A percentile compares a stretch with the other conserved stretches of the same genome.
These are phyloP conservation scores for Thaleichthys pacificus DNA, from an alignment of 2,797 vertebrate species.

Conservation along the genomic window DNA sequence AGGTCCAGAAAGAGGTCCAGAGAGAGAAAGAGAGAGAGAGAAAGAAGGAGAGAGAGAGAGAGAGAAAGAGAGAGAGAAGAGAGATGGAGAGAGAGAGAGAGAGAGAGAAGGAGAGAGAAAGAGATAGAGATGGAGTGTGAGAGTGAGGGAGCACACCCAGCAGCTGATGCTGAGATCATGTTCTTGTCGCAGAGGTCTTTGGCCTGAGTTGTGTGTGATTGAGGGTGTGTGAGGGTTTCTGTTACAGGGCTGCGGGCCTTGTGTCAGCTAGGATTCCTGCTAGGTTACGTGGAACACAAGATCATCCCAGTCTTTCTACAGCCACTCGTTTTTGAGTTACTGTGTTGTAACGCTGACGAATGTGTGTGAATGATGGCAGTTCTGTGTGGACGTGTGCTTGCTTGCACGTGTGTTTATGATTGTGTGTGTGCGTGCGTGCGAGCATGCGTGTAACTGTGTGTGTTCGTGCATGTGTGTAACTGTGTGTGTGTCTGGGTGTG, in stretches of 20 bases:
- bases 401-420: not conserved
- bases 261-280: conserved; percentile 20
- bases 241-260: not conserved
- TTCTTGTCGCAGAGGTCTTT: conserved; percentile 44
- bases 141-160: conserved; percentile 27
- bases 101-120: not conserved
- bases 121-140: conserved; percentile 16
- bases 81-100: not conserved
- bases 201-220: conserved; percentile 11
- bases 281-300: not conserved
- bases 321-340: not conserved
- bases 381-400: not conserved
- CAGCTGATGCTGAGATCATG: conserved; percentile 52
- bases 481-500: conserved; percentile 1
- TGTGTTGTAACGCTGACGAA: not conserved
- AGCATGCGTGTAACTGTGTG: conserved; percentile 11
- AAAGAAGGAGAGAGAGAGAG: no score
- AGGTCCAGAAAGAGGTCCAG: not conserved
- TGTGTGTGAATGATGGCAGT: not conserved
- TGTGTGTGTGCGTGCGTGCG: conserved; percentile 3
- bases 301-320: no score
- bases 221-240: conserved; percentile 19
- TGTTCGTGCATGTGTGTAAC: not conserved
- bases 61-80: not conserved
- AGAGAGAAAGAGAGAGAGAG: not conserved